Evolutionary conservation across 2,797 vertebrate species (phyloP), one percentile per base, ranked within the genome.

Genomic region (Catostomus latipinnis): DNA sequence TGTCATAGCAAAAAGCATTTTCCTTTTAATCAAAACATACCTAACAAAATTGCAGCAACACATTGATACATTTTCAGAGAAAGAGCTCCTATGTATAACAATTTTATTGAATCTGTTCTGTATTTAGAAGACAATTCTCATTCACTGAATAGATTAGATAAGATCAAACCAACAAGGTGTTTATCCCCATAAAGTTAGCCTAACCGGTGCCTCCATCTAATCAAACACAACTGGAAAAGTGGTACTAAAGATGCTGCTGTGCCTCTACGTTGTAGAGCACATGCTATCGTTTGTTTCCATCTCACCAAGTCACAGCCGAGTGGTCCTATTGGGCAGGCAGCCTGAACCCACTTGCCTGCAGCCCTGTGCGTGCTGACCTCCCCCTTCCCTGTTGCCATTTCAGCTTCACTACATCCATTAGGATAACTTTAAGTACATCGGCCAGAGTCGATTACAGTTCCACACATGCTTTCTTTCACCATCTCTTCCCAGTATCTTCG

Each of bases 351-450:
- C 58, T 86, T 63, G 72, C 69, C 72, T 90, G 85, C 83, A 89
- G 88, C 88, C 89, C 90, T 90, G 86, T 89, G 88, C 86, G 84
- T 84, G 86, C 84, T 91, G 90, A 92, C 89, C 91, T 91, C 89
- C 90, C 89, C 91, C 90, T 91, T 86, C 56, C 84, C 88, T 90
- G 88, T 90, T 92, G 90, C 88, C 90, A 91, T 92, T 93, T 92
- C 88, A 91, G 91, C 89, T 90, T 90, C 90, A 92, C 87, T 92
- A 90, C 90, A 88, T 93, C 34, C 34, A 34, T 34, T 34, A 4
- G 34, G 86, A 86, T 89, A 91, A 86, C 90, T 91, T 90, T 90
- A 90, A 90, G 89, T 90, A 91, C 88, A 91, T 89, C 82, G 46
- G 82, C 18, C 81, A 71, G 74, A 75, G 71, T 6, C 70, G 78